A percentile compares a stretch with the other conserved stretches of the same genome.
Evolutionary conservation across 2,113 vertebrate species (phyloP).

Genomic region (Aegotheles bennettii): DNA sequence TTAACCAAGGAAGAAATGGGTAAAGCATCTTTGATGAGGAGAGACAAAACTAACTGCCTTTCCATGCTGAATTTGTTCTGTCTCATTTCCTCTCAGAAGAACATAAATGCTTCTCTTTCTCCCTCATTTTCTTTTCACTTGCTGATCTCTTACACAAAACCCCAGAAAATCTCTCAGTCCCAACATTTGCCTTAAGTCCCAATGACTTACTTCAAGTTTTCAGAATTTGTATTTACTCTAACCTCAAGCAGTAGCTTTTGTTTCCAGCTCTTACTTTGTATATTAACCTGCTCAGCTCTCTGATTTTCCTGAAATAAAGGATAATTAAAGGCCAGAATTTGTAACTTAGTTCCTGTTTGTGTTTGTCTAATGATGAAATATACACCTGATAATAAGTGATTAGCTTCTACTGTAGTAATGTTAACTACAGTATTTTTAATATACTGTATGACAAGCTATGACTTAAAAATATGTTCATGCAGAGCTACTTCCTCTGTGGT

Average conservation of each 20-base stretch:
- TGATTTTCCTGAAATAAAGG: background rate
- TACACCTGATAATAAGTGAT: background rate
- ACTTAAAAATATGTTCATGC: background rate
- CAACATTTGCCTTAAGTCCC: background rate
- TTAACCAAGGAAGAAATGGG: background rate
- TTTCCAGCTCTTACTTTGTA: background rate
- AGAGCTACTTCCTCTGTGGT: background rate
- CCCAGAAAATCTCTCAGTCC: background rate
- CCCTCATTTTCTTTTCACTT: background rate
- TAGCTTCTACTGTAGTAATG: background rate
- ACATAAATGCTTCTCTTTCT: background rate
- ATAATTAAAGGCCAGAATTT: background rate
- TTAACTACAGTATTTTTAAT: background rate
- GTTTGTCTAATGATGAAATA: background rate
- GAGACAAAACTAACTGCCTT: background rate
- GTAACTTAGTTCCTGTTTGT: background rate
- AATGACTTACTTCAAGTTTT: background rate
- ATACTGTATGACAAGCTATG: background rate
- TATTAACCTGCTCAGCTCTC: background rate
- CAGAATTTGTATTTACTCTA: background rate
- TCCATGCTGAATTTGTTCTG: background rate
- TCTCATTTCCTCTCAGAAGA: background rate
- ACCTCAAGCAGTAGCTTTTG: background rate
- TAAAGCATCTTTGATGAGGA: background rate
- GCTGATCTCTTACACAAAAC: background rate